Base-by-base conservation (phyloP, 1,140 invertebrate species). In the Sycophaga agraensis region DNA sequence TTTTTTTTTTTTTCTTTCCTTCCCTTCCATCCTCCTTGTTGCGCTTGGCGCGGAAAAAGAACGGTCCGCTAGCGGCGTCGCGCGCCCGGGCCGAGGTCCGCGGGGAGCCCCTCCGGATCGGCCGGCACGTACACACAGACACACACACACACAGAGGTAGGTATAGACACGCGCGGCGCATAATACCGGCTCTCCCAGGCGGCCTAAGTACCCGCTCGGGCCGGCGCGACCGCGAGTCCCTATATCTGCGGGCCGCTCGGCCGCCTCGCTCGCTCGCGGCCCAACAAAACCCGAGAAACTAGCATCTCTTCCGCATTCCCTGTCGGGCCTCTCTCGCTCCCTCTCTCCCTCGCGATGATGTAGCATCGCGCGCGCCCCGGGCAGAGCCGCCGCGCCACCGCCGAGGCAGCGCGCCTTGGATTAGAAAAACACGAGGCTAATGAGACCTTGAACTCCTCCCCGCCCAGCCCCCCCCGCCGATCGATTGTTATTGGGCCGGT, bases 391-490 rank as follows among this genome's bases (percentile, higher is more conserved):
- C 43, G 59, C 39, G 51, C 53, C 42, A 24, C 51, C 40, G 51
- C 42, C 48, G n/a, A n/a, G n/a, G n/a, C n/a, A n/a, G n/a, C n/a
- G n/a, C n/a, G 49, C 59, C 51, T 56, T 62, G 59, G 56, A 62
- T 62, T 56, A 61, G 54, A 61, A 61, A 63, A n/a, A n/a, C n/a
- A n/a, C n/a, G 45, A 50, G 51, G 45, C 60, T 63, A 63, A 63
- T 63, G 61, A 63, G 61, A 58, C 61, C 61, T 63, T 63, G 61
- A 63, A 63, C 61, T 63, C 46, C n/a, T n/a, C n/a, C n/a, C n/a
- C n/a, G n/a, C n/a, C n/a, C n/a, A n/a, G n/a, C n/a, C n/a, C n/a
- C n/a, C n/a, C n/a, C n/a, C n/a, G n/a, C n/a, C n/a, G n/a, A n/a
- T n/a, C n/a, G n/a, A n/a, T n/a, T n/a, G n/a, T n/a, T n/a, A n/a